phyloP scores from a whole-genome alignment of 2,113 vertebrate species.

The Crotophaga sulcirostris region DNA sequence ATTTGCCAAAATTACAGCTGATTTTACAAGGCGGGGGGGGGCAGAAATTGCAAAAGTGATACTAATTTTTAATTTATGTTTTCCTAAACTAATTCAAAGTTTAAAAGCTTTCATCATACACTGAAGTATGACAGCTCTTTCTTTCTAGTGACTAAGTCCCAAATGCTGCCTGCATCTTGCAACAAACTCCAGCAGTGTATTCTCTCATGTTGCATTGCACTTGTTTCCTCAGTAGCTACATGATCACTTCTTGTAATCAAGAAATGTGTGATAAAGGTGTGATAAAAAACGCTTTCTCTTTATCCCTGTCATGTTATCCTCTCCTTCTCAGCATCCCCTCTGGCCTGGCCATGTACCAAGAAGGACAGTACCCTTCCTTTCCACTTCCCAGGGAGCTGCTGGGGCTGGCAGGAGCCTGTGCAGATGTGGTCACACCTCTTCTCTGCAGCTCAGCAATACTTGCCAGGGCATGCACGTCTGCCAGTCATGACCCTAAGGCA shows the following conservation, averaged over 20 bases:
- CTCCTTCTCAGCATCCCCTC: not conserved
- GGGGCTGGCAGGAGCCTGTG: not conserved
- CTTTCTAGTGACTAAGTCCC: not conserved
- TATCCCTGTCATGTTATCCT: not conserved
- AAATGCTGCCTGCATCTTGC: not conserved
- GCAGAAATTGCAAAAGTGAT: not conserved
- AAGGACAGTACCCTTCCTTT: rapidly evolving
- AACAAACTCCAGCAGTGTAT: not conserved
- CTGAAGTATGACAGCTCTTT: not conserved
- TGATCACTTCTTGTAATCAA: not conserved
- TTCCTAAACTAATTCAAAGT: not conserved
- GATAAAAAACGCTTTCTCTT: not conserved
- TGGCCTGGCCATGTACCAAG: not conserved
- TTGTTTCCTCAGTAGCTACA: not conserved
- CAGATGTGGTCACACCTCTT: not conserved
- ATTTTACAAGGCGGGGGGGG: not conserved
- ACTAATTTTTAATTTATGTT: not conserved
- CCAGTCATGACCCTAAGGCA: not conserved
- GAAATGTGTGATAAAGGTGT: not conserved
- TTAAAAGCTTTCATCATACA: not conserved
- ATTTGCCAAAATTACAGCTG: not conserved
- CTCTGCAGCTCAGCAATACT: not conserved
- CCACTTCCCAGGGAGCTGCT: not conserved
- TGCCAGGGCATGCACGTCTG: not conserved
- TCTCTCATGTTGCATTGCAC: not conserved